These are phyloP conservation scores for Heliconius hewitsoni DNA, from an alignment of 1,140 invertebrate species.

Conservation along the genomic window DNA sequence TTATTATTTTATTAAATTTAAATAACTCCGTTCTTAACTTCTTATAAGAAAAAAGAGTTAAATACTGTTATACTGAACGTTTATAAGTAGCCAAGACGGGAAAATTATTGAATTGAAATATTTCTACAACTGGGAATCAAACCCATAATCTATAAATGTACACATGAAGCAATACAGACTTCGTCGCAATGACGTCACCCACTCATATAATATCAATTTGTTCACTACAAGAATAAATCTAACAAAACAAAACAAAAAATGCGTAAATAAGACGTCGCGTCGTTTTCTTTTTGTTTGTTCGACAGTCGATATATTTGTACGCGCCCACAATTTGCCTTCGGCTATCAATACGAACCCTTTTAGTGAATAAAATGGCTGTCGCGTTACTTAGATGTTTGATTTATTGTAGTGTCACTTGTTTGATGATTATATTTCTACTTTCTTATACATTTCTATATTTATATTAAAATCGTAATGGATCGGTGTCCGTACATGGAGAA, in stretches of 20 bases:
- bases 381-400: conserved; percentile 11
- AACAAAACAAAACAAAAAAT: not conserved
- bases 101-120: too few relatives aligned
- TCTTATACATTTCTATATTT: not conserved
- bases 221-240: not conserved
- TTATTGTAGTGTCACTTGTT: conserved; percentile 1
- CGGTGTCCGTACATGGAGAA: too few relatives aligned
- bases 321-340: not conserved
- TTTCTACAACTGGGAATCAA: not conserved
- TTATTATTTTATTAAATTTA: too few relatives aligned
- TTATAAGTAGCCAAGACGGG: too few relatives aligned
- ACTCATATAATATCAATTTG: not conserved
- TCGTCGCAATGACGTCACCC: not conserved
- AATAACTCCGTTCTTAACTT: too few relatives aligned
- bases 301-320: conserved; percentile 1
- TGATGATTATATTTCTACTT: not conserved
- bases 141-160: not conserved
- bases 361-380: conserved; percentile 6
- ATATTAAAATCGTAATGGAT: too few relatives aligned
- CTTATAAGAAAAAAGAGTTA: too few relatives aligned
- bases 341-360: not conserved
- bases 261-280: not conserved
- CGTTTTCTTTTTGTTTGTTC: not conserved
- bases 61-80: too few relatives aligned
- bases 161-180: not conserved